Evolutionary conservation across 2,888 invertebrate genomes (phyloP).

Genomic region (Nomada hirtipes): DNA sequence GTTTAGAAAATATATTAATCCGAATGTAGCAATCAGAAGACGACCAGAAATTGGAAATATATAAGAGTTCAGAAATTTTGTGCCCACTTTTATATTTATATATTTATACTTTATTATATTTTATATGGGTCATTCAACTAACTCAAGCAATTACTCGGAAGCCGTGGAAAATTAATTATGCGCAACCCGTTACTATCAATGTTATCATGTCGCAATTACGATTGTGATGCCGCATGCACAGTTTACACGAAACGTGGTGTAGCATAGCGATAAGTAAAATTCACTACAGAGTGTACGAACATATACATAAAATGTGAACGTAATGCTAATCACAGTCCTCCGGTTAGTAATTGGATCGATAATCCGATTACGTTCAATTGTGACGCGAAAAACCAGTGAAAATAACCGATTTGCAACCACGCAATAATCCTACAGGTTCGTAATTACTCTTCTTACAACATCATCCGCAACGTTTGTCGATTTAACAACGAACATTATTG

Average conservation of each 20-base stretch:
- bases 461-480: not conserved
- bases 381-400: conserved; percentile 31
- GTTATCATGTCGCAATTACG: conserved; percentile 41
- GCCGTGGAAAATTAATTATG: conserved; percentile 45
- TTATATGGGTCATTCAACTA: too few species aligned
- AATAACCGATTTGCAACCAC: conserved; percentile 13
- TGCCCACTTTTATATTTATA: too few species aligned
- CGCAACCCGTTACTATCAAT: conserved; percentile 25
- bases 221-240: not conserved
- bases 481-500: not conserved
- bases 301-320: conserved; percentile 38
- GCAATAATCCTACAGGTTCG: conserved; percentile 1
- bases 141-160: conserved; percentile 33
- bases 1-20: too few species aligned
- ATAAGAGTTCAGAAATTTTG: too few species aligned
- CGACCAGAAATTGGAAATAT: too few species aligned
- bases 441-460: not conserved
- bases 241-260: conserved; percentile 44
- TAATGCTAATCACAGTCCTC: conserved; percentile 45
- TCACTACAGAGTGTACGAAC: conserved; percentile 32
- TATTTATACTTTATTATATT: too few species aligned
- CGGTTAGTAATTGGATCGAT: conserved; percentile 49
- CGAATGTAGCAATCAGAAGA: too few species aligned
- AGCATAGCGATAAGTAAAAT: conserved; percentile 54
- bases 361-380: conserved; percentile 49